Base-by-base conservation (phyloP, 2,113 vertebrate genomes). In the Indicator maculatus region DNA sequence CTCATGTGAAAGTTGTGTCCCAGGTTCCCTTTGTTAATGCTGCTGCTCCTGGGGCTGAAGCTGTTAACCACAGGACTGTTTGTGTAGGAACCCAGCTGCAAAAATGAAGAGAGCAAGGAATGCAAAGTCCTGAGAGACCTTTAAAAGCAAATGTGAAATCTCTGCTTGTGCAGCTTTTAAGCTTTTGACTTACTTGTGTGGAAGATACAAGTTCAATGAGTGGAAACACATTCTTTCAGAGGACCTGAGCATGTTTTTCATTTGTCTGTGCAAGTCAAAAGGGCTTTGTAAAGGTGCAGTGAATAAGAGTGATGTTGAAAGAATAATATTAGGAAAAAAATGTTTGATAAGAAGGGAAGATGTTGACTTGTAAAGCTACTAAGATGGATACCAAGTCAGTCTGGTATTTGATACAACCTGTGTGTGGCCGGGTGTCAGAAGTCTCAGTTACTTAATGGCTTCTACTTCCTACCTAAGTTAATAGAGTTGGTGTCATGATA, bases 81-180 rank as follows among this genome's bases (percentile, higher is more conserved):
- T 70, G 33, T 73, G 9, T 58, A 89, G 45, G 71, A 83, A 71
- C 77, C 60, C 90, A 59, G 56, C 81, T 87, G 72, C 82, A 52
- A 70, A 93, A 83, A 60, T 74, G 66, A 75, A 61, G 74, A 82
- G 28, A n/a, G 4, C 4, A 4, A 79, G 30, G 50, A 87, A 88
- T 69, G 83, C 33, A 36, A 67, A 69, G 56, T 82, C 89, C 88
- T 26, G 2, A 5, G 26, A 88, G 88, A 53, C 77, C 52, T 93
- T 59, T 88, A 86, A 87, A 95, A 92, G 86, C 83, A 80, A 93
- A 71, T 58, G 36, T 66, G 61, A 85, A 88, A 91, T 72, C 61
- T 45, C 79, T 81, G 85, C 71, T 95, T 94, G 86, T 13, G 2
- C 64, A 93, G 55, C 74, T 85, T 44, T 77, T 45, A 41, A 44